Percentiles rank a stretch among this genome's conserved stretches.
Conservation (phyloP, 64 coral and sea anemone genomes). For the Porites lutea region DNA sequence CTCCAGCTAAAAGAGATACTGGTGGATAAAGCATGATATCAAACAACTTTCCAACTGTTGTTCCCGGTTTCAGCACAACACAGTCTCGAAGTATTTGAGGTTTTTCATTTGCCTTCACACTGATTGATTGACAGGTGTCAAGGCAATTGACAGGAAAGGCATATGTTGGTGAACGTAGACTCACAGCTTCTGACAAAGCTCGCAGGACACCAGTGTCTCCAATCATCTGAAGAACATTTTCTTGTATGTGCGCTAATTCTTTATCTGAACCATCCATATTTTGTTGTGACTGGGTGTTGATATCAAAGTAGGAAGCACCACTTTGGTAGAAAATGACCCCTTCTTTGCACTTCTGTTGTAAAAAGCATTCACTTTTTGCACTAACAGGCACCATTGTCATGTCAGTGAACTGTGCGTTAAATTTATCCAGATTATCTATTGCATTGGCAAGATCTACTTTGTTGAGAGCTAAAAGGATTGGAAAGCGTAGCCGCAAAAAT, state of each 20-base stretch:
- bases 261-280: background rate
- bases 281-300: background rate
- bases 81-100: conserved; percentile 68
- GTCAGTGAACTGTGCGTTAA: conserved; percentile 69
- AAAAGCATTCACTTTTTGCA: conserved; percentile 79
- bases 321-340: conserved; percentile 64
- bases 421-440: conserved; percentile 62
- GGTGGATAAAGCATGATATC: conserved; percentile 72
- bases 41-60: conserved; percentile 83
- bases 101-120: conserved; percentile 45
- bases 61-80: conserved; percentile 81
- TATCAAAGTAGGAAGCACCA: conserved; percentile 58
- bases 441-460: conserved; percentile 73
- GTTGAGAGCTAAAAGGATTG: conserved; percentile 80
- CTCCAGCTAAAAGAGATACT: conserved; percentile 72
- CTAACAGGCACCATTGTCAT: conserved; percentile 67
- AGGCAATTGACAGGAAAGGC: conserved; percentile 82
- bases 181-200: conserved; percentile 77
- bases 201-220: conserved; percentile 74
- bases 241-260: conserved; percentile 45
- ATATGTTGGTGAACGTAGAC: conserved; percentile 65
- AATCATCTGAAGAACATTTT: conserved; percentile 44
- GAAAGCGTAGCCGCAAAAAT: conserved; percentile 80
- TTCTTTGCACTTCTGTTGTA: conserved; percentile 69
- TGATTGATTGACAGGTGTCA: conserved; percentile 78